Base-by-base conservation (phyloP, 53 echinoderm and acorn worm species). In the Arbacia lixula region DNA sequence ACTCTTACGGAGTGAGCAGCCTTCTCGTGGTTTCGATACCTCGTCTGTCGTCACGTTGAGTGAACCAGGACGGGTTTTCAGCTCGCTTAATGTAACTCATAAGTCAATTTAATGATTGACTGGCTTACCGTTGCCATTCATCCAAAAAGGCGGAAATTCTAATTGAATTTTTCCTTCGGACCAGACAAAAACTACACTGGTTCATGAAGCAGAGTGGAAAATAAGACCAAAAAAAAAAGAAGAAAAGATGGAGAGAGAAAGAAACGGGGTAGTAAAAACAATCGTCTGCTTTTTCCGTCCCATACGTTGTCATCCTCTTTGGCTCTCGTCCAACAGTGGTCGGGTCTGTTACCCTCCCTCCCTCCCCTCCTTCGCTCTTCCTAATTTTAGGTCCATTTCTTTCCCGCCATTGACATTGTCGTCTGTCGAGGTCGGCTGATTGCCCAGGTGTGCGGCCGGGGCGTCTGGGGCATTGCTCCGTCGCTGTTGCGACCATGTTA, bases 81-180 rank as follows among this genome's bases (percentile, higher is more conserved):
- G 27, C 19, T 71, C 12, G 50, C 6, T 71, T 43, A 49, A 71
- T 71, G 46, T 71, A 71, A 50, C 29, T 43, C 71, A 25, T 71
- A 71, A 71, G 43, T 71, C 71, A 49, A 17, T 71, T 43, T 29
- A 71, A 43, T 71, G 71, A 71, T 71, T 71, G 71, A 71, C 71
- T 43, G 71, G 43, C 49, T 43, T 46, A 71, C 29, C 6, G 21
- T n/a, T 71, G 25, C 71, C 71, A 71, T 28, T 71, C 71, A 71
- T 27, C 71, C 71, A 46, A 43, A 71, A 46, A 46, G 38, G 46
- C 71, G 71, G 71, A 71, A 71, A 71, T 46, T 49, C 41, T 71
- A 71, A 71, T 71, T 46, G 71, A 71, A 71, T 71, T 49, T 24
- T 71, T 71, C 71, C 71, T 71, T 49, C 71, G 46, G 71, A 49